Evolutionary conservation across 2,797 vertebrate genomes (phyloP).

Genomic region (Morelia viridis): DNA sequence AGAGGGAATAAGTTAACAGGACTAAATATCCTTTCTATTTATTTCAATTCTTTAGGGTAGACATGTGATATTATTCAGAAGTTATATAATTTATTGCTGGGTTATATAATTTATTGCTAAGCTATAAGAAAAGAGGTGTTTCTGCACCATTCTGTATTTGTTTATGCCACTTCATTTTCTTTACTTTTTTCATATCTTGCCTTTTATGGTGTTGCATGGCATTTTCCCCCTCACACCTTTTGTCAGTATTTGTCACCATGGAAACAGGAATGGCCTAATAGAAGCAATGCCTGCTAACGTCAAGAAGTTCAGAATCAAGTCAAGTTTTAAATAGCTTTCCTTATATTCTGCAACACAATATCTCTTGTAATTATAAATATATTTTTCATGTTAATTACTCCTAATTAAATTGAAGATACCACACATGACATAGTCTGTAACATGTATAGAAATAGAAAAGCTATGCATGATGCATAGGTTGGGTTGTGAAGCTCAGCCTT

Average conservation of each 20-base stretch:
- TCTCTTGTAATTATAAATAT: neutral
- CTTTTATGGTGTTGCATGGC: constrained; percentile 12
- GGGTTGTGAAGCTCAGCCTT: neutral
- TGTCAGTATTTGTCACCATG: constrained; percentile 54
- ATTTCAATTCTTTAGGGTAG: neutral
- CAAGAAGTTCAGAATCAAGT: constrained; percentile 7
- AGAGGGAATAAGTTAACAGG: neutral
- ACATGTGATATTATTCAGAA: neutral
- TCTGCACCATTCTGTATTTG: neutral
- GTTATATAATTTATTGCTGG: neutral
- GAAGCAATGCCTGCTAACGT: constrained; percentile 6
- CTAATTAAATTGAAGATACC: neutral
- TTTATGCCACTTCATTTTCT: constrained; percentile 5
- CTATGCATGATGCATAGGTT: neutral
- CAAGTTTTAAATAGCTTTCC: constrained; percentile 1
- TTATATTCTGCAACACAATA: neutral
- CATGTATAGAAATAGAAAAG: neutral
- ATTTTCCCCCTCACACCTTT: constrained; percentile 20
- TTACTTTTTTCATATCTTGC: constrained; percentile 33
- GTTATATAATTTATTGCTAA: neutral
- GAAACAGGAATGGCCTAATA: constrained; percentile 54
- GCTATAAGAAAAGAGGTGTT: neutral
- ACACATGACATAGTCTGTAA: neutral
- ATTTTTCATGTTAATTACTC: neutral
- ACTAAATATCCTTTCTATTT: neutral